phyloP scores from a whole-genome alignment of 2,113 vertebrate genomes.

The Micronisus gabar region DNA sequence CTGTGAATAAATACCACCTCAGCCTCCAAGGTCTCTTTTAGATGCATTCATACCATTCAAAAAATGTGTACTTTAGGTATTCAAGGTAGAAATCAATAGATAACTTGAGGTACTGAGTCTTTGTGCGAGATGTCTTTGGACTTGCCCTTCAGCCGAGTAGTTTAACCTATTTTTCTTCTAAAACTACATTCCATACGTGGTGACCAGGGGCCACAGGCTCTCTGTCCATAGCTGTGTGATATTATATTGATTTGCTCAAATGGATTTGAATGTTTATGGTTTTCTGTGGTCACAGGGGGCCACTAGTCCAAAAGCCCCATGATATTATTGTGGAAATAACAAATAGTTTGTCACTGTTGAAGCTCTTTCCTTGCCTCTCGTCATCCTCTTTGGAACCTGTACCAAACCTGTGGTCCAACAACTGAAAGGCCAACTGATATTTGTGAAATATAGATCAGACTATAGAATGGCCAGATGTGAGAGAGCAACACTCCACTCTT shows the following conservation, averaged over 20 bases:
- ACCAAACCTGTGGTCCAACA: neutral
- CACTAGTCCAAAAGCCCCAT: neutral
- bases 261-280: neutral
- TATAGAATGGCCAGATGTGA: neutral
- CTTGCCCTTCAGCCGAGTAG: neutral
- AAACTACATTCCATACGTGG: neutral
- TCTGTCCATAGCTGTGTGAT: neutral
- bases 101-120: neutral
- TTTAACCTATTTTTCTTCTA: neutral
- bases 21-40: neutral
- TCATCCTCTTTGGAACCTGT: neutral
- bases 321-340: neutral
- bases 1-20: neutral
- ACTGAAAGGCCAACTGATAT: neutral
- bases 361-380: neutral
- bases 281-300: neutral
- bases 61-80: neutral
- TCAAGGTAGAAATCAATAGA: neutral
- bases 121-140: neutral
- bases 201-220: neutral
- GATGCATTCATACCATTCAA: neutral
- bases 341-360: neutral
- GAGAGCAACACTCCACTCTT: neutral
- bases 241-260: neutral
- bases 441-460: neutral